These are phyloP conservation scores for Bemisia tabaci DNA, from an alignment of 1,140 invertebrate genomes.

Conservation along the genomic window DNA sequence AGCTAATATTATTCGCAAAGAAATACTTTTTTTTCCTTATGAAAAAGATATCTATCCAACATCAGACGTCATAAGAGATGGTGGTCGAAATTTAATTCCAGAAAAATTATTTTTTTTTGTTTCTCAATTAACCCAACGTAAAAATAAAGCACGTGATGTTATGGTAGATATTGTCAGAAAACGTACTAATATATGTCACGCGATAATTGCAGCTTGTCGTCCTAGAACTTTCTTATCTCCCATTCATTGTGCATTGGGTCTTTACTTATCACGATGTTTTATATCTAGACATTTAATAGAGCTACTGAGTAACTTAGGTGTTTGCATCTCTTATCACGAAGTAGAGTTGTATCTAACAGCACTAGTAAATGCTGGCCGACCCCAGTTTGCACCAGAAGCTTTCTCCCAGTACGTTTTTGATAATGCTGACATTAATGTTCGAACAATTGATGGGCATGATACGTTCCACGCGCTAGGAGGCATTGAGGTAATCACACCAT, in stretches of 20 bases:
- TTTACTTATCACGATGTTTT: background rate
- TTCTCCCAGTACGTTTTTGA: constrained; percentile 25
- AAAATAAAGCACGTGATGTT: background rate
- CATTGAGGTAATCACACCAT: constrained; percentile 16
- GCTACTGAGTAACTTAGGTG: background rate
- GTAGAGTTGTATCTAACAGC: background rate
- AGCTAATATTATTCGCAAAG: background rate
- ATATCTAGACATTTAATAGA: background rate
- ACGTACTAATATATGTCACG: background rate
- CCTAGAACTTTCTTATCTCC: background rate
- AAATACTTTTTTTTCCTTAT: background rate
- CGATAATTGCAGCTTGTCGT: background rate
- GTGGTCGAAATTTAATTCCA: background rate
- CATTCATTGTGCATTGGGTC: background rate
- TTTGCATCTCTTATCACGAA: background rate
- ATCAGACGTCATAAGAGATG: background rate
- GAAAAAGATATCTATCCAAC: no score
- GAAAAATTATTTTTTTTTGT: background rate
- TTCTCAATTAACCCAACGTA: background rate
- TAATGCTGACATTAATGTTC: constrained; percentile 23
- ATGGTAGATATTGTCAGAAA: no score
- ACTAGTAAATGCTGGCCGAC: background rate
- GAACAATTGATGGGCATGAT: constrained; percentile 21
- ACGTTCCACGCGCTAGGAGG: constrained; percentile 25
- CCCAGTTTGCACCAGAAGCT: constrained; percentile 10